Percentiles rank a stretch among this genome's conserved stretches.
phyloP scores from a whole-genome alignment of 2,797 vertebrate species.

The Chanos chanos region DNA sequence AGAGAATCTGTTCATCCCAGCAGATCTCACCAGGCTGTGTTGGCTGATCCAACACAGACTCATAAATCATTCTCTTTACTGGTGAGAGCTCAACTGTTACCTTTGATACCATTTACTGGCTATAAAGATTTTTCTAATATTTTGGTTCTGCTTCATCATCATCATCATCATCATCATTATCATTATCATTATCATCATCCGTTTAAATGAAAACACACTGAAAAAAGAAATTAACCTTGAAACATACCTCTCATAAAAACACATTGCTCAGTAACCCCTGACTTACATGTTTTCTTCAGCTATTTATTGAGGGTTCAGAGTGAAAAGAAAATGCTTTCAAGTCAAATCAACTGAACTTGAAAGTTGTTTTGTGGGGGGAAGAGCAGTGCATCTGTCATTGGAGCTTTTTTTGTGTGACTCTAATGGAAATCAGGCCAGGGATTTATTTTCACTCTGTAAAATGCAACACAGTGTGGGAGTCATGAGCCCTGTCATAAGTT shows the following conservation, averaged over 20 bases:
- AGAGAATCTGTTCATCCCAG: too few relatives aligned
- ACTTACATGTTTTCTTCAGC: too few relatives aligned
- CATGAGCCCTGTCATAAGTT: conserved; percentile 55
- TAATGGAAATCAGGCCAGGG: conserved; percentile 52
- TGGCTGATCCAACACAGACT: too few relatives aligned
- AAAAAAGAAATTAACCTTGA: conserved; percentile 10
- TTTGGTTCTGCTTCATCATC: too few relatives aligned
- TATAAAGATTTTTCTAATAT: too few relatives aligned
- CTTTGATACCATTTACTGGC: too few relatives aligned
- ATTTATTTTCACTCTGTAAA: conserved; percentile 46
- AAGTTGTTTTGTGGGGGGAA: conserved; percentile 20
- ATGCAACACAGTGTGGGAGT: conserved; percentile 54
- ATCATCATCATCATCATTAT: background rate
- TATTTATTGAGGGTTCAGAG: too few relatives aligned
- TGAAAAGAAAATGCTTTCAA: too few relatives aligned
- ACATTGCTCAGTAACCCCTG: too few relatives aligned
- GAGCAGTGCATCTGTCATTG: conserved; percentile 38
- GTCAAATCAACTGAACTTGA: conserved; percentile 10
- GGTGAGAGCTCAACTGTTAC: too few relatives aligned
- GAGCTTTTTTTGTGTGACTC: conserved; percentile 32
- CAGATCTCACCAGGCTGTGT: too few relatives aligned
- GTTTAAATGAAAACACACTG: conserved; percentile 19
- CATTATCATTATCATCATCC: background rate
- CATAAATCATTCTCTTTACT: too few relatives aligned
- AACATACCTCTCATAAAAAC: conserved; percentile 13